These are phyloP conservation scores for Anthoscopus minutus DNA, from an alignment of 2,113 vertebrate genomes.

Conservation along the genomic window DNA sequence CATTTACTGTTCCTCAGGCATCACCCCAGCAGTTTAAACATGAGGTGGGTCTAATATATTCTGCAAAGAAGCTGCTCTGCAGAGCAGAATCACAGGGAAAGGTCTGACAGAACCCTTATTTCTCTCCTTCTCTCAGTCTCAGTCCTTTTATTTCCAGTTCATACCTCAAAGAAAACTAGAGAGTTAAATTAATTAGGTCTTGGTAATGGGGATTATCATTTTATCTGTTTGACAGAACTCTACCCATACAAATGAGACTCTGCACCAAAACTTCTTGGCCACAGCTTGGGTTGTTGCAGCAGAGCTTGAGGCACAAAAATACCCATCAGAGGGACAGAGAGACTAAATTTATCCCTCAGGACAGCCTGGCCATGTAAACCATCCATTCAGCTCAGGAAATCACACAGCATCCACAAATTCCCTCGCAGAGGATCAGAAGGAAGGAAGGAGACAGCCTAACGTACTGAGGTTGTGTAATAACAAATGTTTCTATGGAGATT, in stretches of 20 bases:
- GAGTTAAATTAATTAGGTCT: constrained; percentile 26
- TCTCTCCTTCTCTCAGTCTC: not conserved
- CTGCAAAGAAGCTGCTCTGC: not conserved
- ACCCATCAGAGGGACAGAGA: not conserved
- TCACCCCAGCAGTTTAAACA: not conserved
- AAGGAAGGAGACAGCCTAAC: not conserved
- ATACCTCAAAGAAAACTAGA: constrained; percentile 2
- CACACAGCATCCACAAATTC: not conserved
- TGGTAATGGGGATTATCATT: not conserved
- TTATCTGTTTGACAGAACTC: not conserved
- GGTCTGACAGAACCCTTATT: not conserved
- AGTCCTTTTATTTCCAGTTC: constrained; percentile 12
- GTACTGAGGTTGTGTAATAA: not conserved
- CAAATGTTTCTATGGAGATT: constrained; percentile 33
- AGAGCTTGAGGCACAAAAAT: constrained; percentile 15
- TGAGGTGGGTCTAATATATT: not conserved
- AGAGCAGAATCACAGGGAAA: not conserved
- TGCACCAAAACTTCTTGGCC: not conserved
- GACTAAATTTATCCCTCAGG: not conserved
- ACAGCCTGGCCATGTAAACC: not conserved
- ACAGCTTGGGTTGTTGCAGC: not conserved
- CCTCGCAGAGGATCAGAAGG: not conserved
- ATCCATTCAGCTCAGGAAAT: not conserved
- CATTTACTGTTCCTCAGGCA: not conserved
- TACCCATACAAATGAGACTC: not conserved